Evolutionary conservation across 2,888 invertebrate species (phyloP).

Genomic region (Lepidochitona cinerea): DNA sequence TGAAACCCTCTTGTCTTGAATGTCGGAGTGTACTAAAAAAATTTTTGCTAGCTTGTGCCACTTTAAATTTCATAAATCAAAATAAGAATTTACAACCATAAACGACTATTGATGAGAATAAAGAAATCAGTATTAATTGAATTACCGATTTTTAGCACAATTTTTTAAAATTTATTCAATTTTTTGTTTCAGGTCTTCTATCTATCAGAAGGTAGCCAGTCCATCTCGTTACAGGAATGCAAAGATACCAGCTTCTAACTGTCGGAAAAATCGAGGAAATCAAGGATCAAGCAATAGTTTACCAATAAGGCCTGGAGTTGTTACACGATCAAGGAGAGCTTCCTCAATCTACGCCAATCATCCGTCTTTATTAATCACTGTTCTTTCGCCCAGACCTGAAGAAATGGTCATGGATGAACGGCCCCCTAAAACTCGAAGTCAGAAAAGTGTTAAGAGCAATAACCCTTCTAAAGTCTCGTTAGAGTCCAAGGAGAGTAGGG

Average conservation of each 20-base stretch:
- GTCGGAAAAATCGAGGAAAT: not conserved
- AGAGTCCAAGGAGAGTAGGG: no score
- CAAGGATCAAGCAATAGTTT: not conserved
- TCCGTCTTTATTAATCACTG: not conserved
- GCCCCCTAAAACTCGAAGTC: not conserved
- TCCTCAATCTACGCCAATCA: not conserved
- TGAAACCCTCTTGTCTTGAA: no score
- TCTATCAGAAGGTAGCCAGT: constrained; percentile 31
- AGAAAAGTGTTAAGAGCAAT: constrained; percentile 6
- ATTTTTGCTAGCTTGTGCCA: no score
- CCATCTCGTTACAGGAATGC: not conserved
- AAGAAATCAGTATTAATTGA: no score
- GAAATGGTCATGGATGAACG: not conserved
- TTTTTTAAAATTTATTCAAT: not conserved
- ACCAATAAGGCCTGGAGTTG: not conserved
- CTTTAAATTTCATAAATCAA: no score
- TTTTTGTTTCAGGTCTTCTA: constrained; percentile 37
- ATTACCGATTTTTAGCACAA: constrained; percentile 15
- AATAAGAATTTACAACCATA: no score
- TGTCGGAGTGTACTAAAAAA: no score
- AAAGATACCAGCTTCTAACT: not conserved
- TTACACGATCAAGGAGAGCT: not conserved
- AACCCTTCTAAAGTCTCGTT: constrained; percentile 8
- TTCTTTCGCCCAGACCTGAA: not conserved
- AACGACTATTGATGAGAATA: no score